Conservation (phyloP, 2,888 invertebrate species). For the Cantharis lateralis region DNA sequence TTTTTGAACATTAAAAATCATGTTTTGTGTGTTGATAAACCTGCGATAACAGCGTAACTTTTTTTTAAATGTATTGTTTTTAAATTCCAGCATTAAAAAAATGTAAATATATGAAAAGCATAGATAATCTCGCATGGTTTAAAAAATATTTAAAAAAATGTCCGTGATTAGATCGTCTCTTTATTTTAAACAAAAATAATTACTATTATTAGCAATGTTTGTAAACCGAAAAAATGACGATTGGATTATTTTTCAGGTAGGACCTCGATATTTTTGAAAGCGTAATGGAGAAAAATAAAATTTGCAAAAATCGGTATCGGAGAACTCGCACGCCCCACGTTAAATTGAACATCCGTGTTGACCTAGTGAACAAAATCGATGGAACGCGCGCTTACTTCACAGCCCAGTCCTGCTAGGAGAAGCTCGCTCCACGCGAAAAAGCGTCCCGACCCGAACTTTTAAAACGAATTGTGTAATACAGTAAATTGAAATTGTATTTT, state of each 20-base stretch:
- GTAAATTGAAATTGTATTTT: not conserved
- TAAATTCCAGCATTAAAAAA: not conserved
- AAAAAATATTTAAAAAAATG: not conserved
- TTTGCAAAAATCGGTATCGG: not conserved
- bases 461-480: not conserved
- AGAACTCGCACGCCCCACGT: not conserved
- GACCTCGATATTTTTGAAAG: not conserved
- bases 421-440: not conserved
- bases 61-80: not conserved
- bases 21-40: no score
- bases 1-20: not conserved
- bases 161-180: not conserved
- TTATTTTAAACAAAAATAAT: not conserved
- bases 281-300: not conserved
- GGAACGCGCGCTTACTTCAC: not conserved
- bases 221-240: not conserved
- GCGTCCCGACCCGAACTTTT: not conserved
- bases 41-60: no score
- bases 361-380: constrained; percentile 4
- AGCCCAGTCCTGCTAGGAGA: not conserved
- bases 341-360: not conserved
- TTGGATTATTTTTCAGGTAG: not conserved
- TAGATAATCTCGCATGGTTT: no score
- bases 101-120: not conserved
- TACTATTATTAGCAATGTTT: not conserved